phyloP scores from a whole-genome alignment of 2,888 invertebrate genomes.

The Desoria tigrina region DNA sequence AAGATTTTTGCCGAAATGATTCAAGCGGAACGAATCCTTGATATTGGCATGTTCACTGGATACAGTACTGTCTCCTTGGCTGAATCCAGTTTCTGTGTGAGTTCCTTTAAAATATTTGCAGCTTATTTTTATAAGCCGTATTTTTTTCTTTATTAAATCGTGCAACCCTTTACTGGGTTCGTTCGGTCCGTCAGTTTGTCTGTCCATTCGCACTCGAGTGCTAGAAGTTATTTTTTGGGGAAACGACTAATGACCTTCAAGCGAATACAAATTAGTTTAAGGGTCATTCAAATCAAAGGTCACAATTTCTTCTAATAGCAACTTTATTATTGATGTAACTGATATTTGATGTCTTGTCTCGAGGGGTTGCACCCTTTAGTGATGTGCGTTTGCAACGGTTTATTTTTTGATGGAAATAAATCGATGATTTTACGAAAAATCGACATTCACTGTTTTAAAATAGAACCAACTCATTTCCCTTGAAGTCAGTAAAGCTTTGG shows the following conservation, averaged over 20 bases:
- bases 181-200: too few relatives aligned
- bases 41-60: conserved; percentile 51
- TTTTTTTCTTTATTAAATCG: background rate
- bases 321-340: too few relatives aligned
- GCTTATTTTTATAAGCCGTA: conserved; percentile 1
- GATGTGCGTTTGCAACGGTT: background rate
- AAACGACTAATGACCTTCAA: too few relatives aligned
- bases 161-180: too few relatives aligned
- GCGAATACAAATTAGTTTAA: too few relatives aligned
- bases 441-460: background rate
- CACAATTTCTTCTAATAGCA: too few relatives aligned
- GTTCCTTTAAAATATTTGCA: background rate
- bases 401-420: conserved; percentile 29
- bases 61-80: conserved; percentile 48
- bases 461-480: conserved; percentile 42
- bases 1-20: conserved; percentile 39
- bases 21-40: conserved; percentile 43
- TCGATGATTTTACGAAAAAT: too few relatives aligned
- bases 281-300: too few relatives aligned
- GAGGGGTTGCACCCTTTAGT: background rate
- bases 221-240: too few relatives aligned
- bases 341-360: too few relatives aligned
- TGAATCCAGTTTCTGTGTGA: conserved; percentile 37
- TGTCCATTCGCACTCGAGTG: too few relatives aligned
- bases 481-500: conserved; percentile 39